Evolutionary conservation across 2,113 vertebrate species (phyloP), one percentile per base, ranked within the genome.

Genomic region (Bufo gargarizans): DNA sequence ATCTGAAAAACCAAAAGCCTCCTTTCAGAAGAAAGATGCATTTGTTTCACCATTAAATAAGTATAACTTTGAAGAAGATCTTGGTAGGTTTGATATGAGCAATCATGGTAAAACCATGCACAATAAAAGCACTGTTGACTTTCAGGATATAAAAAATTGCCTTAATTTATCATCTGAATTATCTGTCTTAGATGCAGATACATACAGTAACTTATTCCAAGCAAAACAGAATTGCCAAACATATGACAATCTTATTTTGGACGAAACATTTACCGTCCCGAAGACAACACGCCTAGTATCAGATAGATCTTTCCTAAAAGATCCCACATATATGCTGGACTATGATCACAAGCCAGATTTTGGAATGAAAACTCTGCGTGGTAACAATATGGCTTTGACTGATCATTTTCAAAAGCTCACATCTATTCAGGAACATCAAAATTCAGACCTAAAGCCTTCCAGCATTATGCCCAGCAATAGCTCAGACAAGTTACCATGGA

Each of bases 341-440:
- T 93, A 94, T 7, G 92, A 91, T 49, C 92, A 93, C 89, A 96
- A 95, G 89, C 90, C 93, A 88, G 94, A 95, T 58, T 94, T 92
- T 90, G 94, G 92, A 86, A 82, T 93, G 22, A 96, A 94, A 87
- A 87, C 92, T 89, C 93, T 92, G 90, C 93, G 88, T 86, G 72
- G 93, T 89, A 89, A 92, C 67, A 94, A 78, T 89, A 89, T 90
- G 83, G 93, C 94, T 90, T 94, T 92, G 92, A 85, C 89, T 67
- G 93, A 91, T 86, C 89, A 91, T 81, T 84, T 91, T 72, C 94
- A 95, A 91, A 94, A 95, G 88, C 92, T 92, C 89, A 94, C 91
- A 90, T 83, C 93, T 88, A 95, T 91, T 89, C 47, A 89, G 0
- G 89, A 94, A 72, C 65, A 91, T 20, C 92, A 93, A 89, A 94